These are phyloP conservation scores for Odontocerum albicorne DNA, from an alignment of 2,888 invertebrate species.

Conservation along the genomic window DNA sequence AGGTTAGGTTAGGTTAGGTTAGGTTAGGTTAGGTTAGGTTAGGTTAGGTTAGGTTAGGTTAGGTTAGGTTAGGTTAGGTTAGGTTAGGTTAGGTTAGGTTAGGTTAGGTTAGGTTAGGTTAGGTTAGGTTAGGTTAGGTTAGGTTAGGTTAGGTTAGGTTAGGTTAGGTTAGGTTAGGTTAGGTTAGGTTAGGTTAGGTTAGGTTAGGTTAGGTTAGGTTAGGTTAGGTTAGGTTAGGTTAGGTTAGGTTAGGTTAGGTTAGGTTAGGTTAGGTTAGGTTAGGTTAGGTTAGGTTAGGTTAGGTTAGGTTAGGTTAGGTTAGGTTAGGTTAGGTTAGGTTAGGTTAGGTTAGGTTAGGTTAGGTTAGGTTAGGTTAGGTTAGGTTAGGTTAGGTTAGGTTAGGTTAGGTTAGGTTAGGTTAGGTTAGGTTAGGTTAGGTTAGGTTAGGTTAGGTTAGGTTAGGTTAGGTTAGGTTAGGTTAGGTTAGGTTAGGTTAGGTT, in stretches of 20 bases:
- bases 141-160: conserved; percentile 35
- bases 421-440: conserved; percentile 36
- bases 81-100: conserved; percentile 23
- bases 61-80: conserved; percentile 18
- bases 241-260: conserved; percentile 37
- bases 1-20: conserved; percentile 30
- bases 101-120: conserved; percentile 32
- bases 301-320: conserved; percentile 36
- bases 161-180: too few species aligned
- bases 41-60: conserved; percentile 35
- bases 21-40: conserved; percentile 32
- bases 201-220: conserved; percentile 34
- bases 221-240: conserved; percentile 35
- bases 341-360: conserved; percentile 36
- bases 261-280: conserved; percentile 37
- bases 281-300: conserved; percentile 36
- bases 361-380: conserved; percentile 37
- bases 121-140: conserved; percentile 35
- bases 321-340: conserved; percentile 33
- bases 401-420: conserved; percentile 36
- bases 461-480: conserved; percentile 32
- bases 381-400: conserved; percentile 36
- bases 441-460: conserved; percentile 34
- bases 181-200: conserved; percentile 65
- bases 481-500: conserved; percentile 35